A percentile compares a stretch with the other conserved stretches of the same genome.
Conservation (phyloP, 2,113 vertebrate genomes). For the Cavia aperea region DNA sequence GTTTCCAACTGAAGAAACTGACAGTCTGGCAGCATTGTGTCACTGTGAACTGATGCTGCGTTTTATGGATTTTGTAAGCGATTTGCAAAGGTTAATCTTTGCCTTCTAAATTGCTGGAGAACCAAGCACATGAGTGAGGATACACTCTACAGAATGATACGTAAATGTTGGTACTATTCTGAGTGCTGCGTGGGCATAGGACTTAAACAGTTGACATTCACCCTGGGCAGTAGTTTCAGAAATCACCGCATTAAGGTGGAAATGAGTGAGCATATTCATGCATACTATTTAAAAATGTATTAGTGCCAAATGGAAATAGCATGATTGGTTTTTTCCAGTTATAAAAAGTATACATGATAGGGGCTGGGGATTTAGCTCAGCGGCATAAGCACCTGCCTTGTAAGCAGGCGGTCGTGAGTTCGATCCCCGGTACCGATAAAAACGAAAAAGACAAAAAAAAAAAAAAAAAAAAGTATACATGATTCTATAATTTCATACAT, state of each 20-base stretch:
- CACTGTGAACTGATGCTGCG: not conserved
- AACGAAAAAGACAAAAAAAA: too few species aligned
- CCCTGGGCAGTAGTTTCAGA: not conserved
- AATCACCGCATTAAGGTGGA: not conserved
- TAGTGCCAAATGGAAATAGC: slow-evolving; percentile 19
- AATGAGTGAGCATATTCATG: not conserved
- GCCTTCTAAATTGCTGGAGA: not conserved
- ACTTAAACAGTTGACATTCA: not conserved
- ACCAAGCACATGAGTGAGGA: not conserved
- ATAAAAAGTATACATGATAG: not conserved
- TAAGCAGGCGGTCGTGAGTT: too few species aligned
- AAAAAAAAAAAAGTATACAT: not conserved
- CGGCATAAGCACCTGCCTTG: too few species aligned
- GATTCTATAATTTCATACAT: not conserved
- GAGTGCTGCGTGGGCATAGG: not conserved
- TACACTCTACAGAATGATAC: too few species aligned
- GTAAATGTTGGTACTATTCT: not conserved
- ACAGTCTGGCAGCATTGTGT: not conserved
- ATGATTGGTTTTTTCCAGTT: not conserved
- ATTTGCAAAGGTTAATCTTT: slow-evolving; percentile 40
- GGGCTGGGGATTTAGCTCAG: too few species aligned
- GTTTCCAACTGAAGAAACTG: not conserved
- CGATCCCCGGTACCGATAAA: too few species aligned
- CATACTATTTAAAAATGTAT: not conserved
- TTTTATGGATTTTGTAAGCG: not conserved